phyloP scores from a whole-genome alignment of 1,140 invertebrate genomes.

The Drosophila pseudoobscura region DNA sequence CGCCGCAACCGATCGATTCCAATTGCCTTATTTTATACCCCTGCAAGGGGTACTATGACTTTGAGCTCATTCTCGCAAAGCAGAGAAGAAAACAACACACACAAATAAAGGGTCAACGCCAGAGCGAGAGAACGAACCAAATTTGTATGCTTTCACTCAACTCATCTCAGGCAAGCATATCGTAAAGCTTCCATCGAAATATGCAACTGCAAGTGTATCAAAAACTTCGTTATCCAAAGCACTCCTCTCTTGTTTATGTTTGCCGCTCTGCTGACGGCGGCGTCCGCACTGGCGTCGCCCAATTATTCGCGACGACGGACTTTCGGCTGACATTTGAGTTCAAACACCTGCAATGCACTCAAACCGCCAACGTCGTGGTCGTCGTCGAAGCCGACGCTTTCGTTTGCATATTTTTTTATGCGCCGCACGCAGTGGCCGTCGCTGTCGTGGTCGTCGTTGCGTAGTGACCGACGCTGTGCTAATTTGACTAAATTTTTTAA shows the following conservation, averaged over 20 bases:
- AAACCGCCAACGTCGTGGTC: neutral
- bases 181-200: too few relatives aligned
- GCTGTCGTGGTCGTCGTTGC: too few relatives aligned
- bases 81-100: too few relatives aligned
- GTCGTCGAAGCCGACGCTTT: slow-evolving; percentile 38
- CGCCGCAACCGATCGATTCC: slow-evolving; percentile 33
- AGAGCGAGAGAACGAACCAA: too few relatives aligned
- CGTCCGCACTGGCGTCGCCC: slow-evolving; percentile 72
- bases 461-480: slow-evolving; percentile 34
- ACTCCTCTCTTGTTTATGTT: slow-evolving; percentile 1
- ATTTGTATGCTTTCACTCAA: too few relatives aligned
- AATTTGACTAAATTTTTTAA: slow-evolving; percentile 73
- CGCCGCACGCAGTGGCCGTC: slow-evolving; percentile 36
- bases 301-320: slow-evolving; percentile 63
- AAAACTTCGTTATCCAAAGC: neutral
- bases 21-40: slow-evolving; percentile 39
- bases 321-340: slow-evolving; percentile 74
- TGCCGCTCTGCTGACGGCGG: slow-evolving; percentile 16
- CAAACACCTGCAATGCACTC: slow-evolving; percentile 78
- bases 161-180: too few relatives aligned
- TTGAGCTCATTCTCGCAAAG: too few relatives aligned
- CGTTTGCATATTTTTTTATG: slow-evolving; percentile 66
- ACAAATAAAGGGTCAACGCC: too few relatives aligned
- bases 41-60: too few relatives aligned
- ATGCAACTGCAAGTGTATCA: slow-evolving; percentile 1